Evolutionary conservation across 2,113 vertebrate genomes (phyloP).

Genomic region (Fukomys damarensis): DNA sequence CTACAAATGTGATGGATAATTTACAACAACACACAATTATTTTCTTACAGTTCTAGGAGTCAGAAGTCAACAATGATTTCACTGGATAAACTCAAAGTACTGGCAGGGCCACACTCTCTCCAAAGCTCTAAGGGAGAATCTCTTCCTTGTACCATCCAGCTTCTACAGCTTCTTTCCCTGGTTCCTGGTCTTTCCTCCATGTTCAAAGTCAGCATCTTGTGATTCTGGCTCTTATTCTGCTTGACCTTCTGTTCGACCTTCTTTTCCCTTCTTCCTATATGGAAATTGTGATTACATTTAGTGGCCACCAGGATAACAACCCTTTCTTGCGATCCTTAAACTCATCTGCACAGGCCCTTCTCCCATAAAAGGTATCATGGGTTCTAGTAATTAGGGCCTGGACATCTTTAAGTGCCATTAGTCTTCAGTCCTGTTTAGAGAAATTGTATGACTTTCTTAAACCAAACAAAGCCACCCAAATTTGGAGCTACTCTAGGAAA

Average conservation of each 20-base stretch:
- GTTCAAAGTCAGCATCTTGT: neutral
- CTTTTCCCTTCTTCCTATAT: neutral
- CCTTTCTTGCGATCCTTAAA: slow-evolving; percentile 11
- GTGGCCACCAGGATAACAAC: neutral
- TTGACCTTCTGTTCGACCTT: neutral
- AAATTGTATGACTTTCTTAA: slow-evolving; percentile 3
- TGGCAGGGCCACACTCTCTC: neutral
- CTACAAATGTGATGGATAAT: neutral
- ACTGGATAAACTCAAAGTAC: neutral
- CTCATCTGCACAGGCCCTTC: neutral
- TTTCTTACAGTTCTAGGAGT: neutral
- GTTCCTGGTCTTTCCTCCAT: neutral
- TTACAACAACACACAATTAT: neutral
- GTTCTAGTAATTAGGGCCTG: neutral
- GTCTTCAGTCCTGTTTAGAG: neutral
- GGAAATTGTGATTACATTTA: neutral
- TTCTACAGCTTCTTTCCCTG: neutral
- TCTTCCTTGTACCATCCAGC: neutral
- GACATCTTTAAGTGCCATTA: neutral
- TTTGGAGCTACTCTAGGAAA: neutral
- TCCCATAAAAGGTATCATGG: neutral
- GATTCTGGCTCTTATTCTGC: neutral
- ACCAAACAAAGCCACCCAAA: slow-evolving; percentile 4
- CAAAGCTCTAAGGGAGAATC: neutral
- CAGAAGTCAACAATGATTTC: neutral